Conservation (phyloP, 2,113 vertebrate species). For the Laticauda laticaudata region DNA sequence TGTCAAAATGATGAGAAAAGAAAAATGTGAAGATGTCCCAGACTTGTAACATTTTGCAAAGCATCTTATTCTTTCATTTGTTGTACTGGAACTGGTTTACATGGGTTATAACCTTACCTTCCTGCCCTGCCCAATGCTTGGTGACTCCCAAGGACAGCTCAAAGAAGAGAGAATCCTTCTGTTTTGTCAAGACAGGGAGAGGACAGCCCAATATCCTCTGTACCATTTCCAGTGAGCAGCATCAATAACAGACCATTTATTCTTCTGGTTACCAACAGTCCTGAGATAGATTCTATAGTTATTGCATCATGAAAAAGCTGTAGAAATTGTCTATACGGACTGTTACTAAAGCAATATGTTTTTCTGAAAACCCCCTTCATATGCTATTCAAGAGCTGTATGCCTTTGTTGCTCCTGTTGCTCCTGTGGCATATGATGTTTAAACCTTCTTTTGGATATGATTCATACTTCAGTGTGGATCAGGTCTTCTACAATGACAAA, state of each 20-base stretch:
- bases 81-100: neutral
- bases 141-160: neutral
- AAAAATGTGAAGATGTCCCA: neutral
- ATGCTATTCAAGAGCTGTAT: neutral
- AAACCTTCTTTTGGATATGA: neutral
- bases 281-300: neutral
- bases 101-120: neutral
- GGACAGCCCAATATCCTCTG: neutral
- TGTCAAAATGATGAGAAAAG: neutral
- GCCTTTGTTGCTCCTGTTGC: neutral
- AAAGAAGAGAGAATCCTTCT: neutral
- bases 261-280: neutral
- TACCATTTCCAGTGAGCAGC: neutral
- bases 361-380: neutral
- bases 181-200: neutral
- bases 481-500: neutral
- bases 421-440: neutral
- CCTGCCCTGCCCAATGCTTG: neutral
- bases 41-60: neutral
- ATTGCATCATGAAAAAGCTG: neutral
- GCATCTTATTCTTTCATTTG: neutral
- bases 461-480: neutral
- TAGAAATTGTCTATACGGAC: neutral
- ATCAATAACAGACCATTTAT: neutral
- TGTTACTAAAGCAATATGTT: neutral